Conservation (phyloP, 2,113 vertebrate species). For the Verasper variegatus region DNA sequence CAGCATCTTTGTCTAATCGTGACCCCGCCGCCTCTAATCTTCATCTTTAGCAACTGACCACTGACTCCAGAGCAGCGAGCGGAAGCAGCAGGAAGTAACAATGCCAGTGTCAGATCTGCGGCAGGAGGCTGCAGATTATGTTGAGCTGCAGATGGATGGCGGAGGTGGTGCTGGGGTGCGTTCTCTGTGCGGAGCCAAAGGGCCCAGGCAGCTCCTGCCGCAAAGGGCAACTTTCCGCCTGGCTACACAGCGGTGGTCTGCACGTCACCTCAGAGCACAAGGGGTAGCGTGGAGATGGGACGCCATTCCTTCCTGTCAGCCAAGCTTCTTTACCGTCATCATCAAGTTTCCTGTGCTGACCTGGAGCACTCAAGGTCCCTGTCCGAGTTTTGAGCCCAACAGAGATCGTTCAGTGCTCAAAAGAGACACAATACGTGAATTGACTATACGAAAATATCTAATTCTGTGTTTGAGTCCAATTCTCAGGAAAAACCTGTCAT, state of each 20-base stretch:
- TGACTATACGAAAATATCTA: too few species aligned
- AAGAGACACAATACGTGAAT: too few species aligned
- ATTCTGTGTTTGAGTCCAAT: too few species aligned
- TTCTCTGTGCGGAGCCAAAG: slow-evolving; percentile 27
- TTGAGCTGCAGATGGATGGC: slow-evolving; percentile 58
- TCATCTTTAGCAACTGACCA: slow-evolving; percentile 29
- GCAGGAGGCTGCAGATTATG: slow-evolving; percentile 57
- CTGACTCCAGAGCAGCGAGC: slow-evolving; percentile 27
- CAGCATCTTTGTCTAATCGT: slow-evolving; percentile 25
- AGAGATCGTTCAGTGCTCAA: background rate
- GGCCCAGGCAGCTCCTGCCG: slow-evolving; percentile 37
- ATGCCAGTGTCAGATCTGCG: slow-evolving; percentile 33
- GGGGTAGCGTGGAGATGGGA: slow-evolving; percentile 18
- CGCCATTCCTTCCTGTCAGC: slow-evolving; percentile 37
- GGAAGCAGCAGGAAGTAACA: slow-evolving; percentile 19
- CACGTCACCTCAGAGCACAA: slow-evolving; percentile 40
- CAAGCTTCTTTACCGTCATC: background rate
- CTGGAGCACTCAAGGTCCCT: background rate
- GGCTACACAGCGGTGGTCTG: slow-evolving; percentile 54
- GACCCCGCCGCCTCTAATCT: slow-evolving; percentile 34
- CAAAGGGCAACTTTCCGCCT: slow-evolving; percentile 69
- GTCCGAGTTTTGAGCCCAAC: slow-evolving; percentile 47
- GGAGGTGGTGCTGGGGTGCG: slow-evolving; percentile 28
- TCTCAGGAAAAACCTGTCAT: too few species aligned
- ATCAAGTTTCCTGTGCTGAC: slow-evolving; percentile 5